These are phyloP conservation scores for Patella vulgata DNA, from an alignment of 1,140 invertebrate genomes.

Conservation along the genomic window DNA sequence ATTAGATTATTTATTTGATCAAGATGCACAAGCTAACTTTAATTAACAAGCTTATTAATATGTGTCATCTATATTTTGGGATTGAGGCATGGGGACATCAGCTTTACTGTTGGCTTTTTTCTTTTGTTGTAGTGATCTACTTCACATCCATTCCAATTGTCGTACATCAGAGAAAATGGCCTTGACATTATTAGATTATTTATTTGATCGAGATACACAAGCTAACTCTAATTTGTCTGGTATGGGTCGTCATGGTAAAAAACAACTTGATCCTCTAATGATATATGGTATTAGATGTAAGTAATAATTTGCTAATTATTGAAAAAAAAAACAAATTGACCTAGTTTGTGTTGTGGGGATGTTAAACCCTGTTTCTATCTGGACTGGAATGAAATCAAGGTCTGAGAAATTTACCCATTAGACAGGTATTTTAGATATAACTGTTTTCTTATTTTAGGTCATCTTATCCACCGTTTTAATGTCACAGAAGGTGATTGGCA, in stretches of 20 bases:
- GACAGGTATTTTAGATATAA: not conserved
- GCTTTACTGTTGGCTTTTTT: not conserved
- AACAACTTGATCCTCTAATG: conserved; percentile 71
- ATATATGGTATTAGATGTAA: conserved; percentile 71
- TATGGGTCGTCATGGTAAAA: conserved; percentile 71
- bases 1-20: conserved; percentile 70
- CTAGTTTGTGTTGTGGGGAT: too few relatives aligned
- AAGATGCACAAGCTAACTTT: conserved; percentile 69
- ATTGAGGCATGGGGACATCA: too few relatives aligned
- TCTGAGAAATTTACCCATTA: not conserved
- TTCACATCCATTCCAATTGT: conserved; percentile 71
- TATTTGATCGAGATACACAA: conserved; percentile 70
- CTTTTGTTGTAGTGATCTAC: conserved; percentile 65
- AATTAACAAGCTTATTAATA: too few relatives aligned
- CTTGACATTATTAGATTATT: conserved; percentile 69
- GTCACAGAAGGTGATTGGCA: conserved; percentile 71
- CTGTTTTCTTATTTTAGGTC: conserved; percentile 59
- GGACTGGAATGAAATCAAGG: not conserved
- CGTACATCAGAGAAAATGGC: conserved; percentile 72
- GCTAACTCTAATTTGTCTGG: conserved; percentile 71
- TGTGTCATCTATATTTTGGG: too few relatives aligned
- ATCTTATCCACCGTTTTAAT: conserved; percentile 69
- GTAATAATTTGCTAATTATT: conserved; percentile 32
- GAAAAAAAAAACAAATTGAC: too few relatives aligned
- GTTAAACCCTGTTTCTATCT: too few relatives aligned